Evolutionary conservation across 2,888 invertebrate genomes (phyloP), one percentile per base, ranked within the genome.

Genomic region (Ormia ochracea): DNA sequence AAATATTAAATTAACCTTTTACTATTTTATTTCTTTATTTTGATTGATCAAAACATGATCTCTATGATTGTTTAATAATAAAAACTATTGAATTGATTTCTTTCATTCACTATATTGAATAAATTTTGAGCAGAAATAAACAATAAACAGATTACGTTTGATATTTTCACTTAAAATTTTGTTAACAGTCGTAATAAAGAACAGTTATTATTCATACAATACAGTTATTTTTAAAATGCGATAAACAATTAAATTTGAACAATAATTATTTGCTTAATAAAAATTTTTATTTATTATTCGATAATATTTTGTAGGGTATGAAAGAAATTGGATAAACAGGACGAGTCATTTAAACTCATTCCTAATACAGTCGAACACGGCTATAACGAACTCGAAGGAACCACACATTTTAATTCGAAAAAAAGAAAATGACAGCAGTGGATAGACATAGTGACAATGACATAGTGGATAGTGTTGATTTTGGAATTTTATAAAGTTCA

Each of bases 121-220:
- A 58, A 33, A 33, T 61, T 54, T 21, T 73, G 45, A 56, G 48
- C 26, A 66, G 14, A 83, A 84, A 83, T 84, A 83, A 85, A 86
- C 85, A 85, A 86, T 86, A 85, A 86, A 84, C 82, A 1, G 83
- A 7, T 28, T 28, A 28, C 3, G 84, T 84, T 82, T 83, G 85
- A 86, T 84, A 86, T 83, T 48, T 79, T 56, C 78, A 74, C 63
- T 79, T 45, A 79, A 79, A 75, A n/a, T n/a, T n/a, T n/a, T n/a
- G n/a, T n/a, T n/a, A n/a, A n/a, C n/a, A n/a, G n/a, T n/a, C n/a
- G n/a, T 38, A 79, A 77, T 19, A 41, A 7, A 17, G n/a, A 26
- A 52, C 41, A 1, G 14, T 31, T 52, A 4, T 31, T 19, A 4
- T 10, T 19, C 17, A 9, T 9, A 9, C 17, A 31, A 10, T 23